phyloP scores from a whole-genome alignment of 2,888 invertebrate species.

The Atrina japonica region DNA sequence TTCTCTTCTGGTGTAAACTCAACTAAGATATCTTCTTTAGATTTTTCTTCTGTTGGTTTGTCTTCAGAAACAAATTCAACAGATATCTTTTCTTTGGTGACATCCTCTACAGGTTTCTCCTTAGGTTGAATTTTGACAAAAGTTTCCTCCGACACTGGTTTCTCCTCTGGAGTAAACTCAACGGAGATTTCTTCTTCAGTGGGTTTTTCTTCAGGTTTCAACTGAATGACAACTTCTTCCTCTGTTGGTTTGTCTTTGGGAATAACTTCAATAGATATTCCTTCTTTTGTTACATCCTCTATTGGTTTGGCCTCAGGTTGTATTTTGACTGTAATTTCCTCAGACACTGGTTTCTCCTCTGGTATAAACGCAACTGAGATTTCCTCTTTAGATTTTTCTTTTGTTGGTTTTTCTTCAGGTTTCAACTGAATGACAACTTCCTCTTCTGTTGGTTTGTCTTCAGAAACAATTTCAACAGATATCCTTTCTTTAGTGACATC shows the following conservation, averaged over 20 bases:
- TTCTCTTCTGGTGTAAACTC: slow-evolving; percentile 3
- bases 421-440: slow-evolving; percentile 32
- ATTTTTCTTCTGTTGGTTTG: slow-evolving; percentile 3
- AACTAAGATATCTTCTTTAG: slow-evolving; percentile 42
- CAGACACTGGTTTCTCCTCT: slow-evolving; percentile 28
- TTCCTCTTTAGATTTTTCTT: slow-evolving; percentile 3
- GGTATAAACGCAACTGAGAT: slow-evolving; percentile 17
- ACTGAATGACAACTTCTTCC: slow-evolving; percentile 21
- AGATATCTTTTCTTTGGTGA: slow-evolving; percentile 24
- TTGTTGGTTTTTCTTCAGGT: slow-evolving; percentile 35
- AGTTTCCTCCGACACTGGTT: too few relatives aligned
- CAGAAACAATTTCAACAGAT: slow-evolving; percentile 25
- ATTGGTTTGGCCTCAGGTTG: slow-evolving; percentile 2
- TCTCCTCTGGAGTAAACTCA: too few relatives aligned
- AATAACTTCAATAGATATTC: background rate
- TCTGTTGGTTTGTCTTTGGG: slow-evolving; percentile 24
- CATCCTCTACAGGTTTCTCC: slow-evolving; percentile 20
- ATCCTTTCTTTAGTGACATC: slow-evolving; percentile 27
- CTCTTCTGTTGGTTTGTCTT: slow-evolving; percentile 20
- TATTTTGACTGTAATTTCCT: slow-evolving; percentile 12
- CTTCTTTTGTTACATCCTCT: slow-evolving; percentile 10
- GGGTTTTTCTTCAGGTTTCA: slow-evolving; percentile 1
- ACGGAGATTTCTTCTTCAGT: slow-evolving; percentile 23
- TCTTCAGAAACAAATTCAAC: slow-evolving; percentile 14
- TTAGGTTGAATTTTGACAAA: too few relatives aligned